Percentiles rank a stretch among this genome's conserved stretches.
These are phyloP conservation scores for Megalopta genalis DNA, from an alignment of 1,140 invertebrate species.

Conservation along the genomic window DNA sequence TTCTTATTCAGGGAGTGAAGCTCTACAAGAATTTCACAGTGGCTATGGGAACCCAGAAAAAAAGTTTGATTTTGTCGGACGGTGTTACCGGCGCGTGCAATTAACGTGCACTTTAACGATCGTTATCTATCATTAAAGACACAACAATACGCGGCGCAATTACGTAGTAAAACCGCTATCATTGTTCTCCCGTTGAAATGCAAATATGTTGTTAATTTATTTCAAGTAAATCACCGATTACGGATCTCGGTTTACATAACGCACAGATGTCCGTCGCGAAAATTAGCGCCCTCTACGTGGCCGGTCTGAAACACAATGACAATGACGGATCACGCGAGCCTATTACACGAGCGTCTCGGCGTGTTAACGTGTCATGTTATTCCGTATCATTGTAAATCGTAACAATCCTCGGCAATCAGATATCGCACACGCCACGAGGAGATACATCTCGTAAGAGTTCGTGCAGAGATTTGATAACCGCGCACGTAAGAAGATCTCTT, in stretches of 20 bases:
- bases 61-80: no score
- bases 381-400: neutral
- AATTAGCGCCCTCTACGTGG: neutral
- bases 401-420: neutral
- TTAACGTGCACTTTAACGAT: conserved; percentile 16
- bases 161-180: conserved; percentile 6
- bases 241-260: conserved; percentile 26
- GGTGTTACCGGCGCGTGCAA: conserved; percentile 13
- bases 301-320: neutral
- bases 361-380: neutral
- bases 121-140: conserved; percentile 23
- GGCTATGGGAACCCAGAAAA: no score
- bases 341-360: neutral
- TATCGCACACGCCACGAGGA: neutral
- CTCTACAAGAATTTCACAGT: no score
- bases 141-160: conserved; percentile 9
- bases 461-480: no score
- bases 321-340: neutral
- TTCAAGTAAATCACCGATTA: conserved; percentile 10
- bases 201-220: conserved; percentile 10
- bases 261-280: neutral
- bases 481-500: no score
- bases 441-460: no score
- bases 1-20: no score
- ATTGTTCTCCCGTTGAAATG: conserved; percentile 13